These are phyloP conservation scores for Phalacrocorax brasilianus DNA, from an alignment of 2,113 vertebrate species.

Conservation along the genomic window DNA sequence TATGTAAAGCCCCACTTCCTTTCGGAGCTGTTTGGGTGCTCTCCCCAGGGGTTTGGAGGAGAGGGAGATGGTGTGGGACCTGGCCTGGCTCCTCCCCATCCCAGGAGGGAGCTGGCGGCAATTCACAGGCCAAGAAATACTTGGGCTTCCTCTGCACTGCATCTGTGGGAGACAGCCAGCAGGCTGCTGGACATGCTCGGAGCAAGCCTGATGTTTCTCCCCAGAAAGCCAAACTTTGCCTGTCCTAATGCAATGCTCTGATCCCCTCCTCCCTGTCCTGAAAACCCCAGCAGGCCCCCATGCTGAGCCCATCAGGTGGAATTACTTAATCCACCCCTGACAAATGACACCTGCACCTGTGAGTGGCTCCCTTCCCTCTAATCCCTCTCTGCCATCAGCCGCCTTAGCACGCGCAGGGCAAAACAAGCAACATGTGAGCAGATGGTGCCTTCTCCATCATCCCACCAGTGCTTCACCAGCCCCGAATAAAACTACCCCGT, in stretches of 20 bases:
- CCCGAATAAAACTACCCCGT: not conserved
- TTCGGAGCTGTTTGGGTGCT: fast-evolving
- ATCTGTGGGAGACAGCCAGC: not conserved
- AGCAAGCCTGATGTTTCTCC: not conserved
- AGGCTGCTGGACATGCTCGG: fast-evolving
- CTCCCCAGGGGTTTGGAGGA: not conserved
- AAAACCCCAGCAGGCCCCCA: not conserved
- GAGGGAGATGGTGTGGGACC: not conserved
- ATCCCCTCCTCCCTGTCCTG: not conserved
- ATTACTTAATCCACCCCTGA: not conserved
- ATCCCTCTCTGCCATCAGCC: not conserved
- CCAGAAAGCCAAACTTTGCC: not conserved
- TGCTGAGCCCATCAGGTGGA: not conserved
- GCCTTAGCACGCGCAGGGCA: not conserved
- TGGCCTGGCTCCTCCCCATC: not conserved
- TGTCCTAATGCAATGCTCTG: not conserved
- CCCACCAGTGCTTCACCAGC: not conserved
- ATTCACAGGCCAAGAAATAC: not conserved
- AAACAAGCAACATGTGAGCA: not conserved
- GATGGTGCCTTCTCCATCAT: not conserved
- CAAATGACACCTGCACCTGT: not conserved
- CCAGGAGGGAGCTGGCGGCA: not conserved
- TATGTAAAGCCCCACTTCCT: fast-evolving
- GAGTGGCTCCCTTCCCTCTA: not conserved
- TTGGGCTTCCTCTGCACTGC: not conserved